Evolutionary conservation across 2,797 vertebrate species (phyloP).

Genomic region (Channallabes apus): DNA sequence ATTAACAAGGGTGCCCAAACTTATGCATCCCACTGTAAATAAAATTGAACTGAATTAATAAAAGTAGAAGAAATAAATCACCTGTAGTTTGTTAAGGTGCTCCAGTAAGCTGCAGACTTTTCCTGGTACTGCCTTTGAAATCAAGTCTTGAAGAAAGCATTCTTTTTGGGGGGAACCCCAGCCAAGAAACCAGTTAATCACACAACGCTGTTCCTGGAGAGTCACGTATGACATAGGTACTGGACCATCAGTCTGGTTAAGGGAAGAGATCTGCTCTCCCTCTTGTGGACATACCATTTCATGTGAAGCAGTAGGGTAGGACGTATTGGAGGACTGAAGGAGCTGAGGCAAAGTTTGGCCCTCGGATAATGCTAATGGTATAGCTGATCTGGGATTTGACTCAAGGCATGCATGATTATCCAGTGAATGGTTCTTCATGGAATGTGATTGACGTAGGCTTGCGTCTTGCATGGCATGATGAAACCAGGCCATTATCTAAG

Average conservation of each 20-base stretch:
- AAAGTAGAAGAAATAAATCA: slow-evolving; percentile 52
- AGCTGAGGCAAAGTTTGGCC: slow-evolving; percentile 49
- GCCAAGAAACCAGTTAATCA: slow-evolving; percentile 85
- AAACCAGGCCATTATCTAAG: slow-evolving; percentile 72
- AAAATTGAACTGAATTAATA: not conserved
- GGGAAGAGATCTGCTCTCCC: slow-evolving; percentile 61
- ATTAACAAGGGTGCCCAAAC: no score
- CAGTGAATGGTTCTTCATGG: slow-evolving; percentile 25
- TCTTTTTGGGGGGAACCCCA: slow-evolving; percentile 80
- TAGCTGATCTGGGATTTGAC: slow-evolving; percentile 37
- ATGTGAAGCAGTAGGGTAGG: slow-evolving; percentile 63
- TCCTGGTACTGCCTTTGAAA: slow-evolving; percentile 86
- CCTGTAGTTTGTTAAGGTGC: slow-evolving; percentile 81
- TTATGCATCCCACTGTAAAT: no score
- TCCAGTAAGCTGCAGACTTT: slow-evolving; percentile 85
- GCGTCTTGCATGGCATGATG: slow-evolving; percentile 61
- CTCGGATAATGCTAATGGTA: slow-evolving; percentile 33
- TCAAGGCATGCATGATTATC: slow-evolving; percentile 37
- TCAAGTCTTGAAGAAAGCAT: slow-evolving; percentile 82
- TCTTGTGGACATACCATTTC: slow-evolving; percentile 63
- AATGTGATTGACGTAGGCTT: slow-evolving; percentile 45
- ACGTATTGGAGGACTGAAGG: slow-evolving; percentile 43
- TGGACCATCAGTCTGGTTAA: slow-evolving; percentile 43
- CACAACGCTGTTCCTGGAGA: slow-evolving; percentile 86
- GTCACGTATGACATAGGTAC: slow-evolving; percentile 80